Evolutionary conservation across 2,113 vertebrate species (phyloP), one percentile per base, ranked within the genome.

Genomic region (Myrmecophaga tridactyla): DNA sequence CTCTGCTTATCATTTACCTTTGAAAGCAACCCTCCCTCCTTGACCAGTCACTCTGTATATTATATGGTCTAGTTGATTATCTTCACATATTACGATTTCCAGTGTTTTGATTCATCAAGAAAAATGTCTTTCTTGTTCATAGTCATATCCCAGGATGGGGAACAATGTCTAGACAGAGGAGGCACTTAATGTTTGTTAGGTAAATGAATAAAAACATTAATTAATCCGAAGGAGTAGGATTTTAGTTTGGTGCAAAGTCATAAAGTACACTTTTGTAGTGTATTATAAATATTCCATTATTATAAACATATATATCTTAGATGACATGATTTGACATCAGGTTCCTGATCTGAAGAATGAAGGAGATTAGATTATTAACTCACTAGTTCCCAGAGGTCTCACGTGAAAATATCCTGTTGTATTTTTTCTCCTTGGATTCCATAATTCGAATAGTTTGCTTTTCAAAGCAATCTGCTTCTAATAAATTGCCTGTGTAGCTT

Each of bases 281-380:
- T n/a, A 94, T 87, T 86, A 63, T 89, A 93, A 92, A 5, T 81
- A 93, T 27, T 53, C 13, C 58, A 77, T 65, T 80, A 75, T 53
- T 93, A 46, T 53, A 76, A 93, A 80, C 78, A 96, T 39, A n/a
- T 88, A n/a, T 18, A 85, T 53, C 72, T 23, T 8, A 73, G 20
- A 91, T 15, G 13, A 77, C 14, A n/a, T 6, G 39, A 36, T 58
- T 56, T 62, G 92, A 84, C 5, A 75, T 80, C 29, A 80, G 36
- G 31, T 78, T 91, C 12, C 85, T 72, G 12, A 51, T 82, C 12
- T 82, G 29, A 11, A 96, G 46, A 92, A 69, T 65, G 4, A 88
- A 92, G n/a, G 39, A 14, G 4, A 84, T 85, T 77, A 18, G 34
- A 85, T 53, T 75, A 90, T 53, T 75, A 90, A 63, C 34, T 86